phyloP scores from a whole-genome alignment of 2,888 invertebrate genomes.

The Erynnis tages region DNA sequence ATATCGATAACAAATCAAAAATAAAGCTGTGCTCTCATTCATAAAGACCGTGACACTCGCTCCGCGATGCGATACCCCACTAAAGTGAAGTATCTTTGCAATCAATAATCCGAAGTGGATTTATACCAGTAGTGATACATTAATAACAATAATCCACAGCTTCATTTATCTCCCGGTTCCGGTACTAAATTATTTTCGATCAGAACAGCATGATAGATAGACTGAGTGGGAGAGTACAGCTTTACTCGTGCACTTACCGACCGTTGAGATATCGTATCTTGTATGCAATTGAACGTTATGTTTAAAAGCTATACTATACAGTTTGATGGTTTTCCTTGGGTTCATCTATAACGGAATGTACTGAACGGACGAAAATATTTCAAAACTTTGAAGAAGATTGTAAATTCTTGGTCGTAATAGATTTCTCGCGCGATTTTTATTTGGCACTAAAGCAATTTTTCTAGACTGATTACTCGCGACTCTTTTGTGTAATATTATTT shows the following conservation, averaged over 20 bases:
- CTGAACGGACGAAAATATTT: too few relatives aligned
- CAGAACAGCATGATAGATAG: constrained; percentile 31
- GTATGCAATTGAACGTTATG: background rate
- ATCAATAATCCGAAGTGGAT: constrained; percentile 10
- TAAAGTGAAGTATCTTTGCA: background rate
- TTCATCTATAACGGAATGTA: too few relatives aligned
- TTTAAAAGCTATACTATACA: too few relatives aligned
- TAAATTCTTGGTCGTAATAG: too few relatives aligned
- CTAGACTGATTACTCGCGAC: too few relatives aligned
- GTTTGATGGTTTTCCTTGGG: too few relatives aligned
- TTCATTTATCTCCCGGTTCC: constrained; percentile 32
- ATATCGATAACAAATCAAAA: background rate
- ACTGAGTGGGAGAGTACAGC: constrained; percentile 21
- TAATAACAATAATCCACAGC: constrained; percentile 28
- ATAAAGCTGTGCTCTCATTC: constrained; percentile 8
- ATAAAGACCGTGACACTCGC: constrained; percentile 6
- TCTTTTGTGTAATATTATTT: too few relatives aligned
- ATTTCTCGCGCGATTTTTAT: too few relatives aligned
- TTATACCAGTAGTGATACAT: constrained; percentile 27
- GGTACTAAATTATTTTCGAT: constrained; percentile 34
- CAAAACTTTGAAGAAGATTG: too few relatives aligned
- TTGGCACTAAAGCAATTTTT: too few relatives aligned
- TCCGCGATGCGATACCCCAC: constrained; percentile 2
- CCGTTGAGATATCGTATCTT: background rate
- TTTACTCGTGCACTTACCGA: constrained; percentile 13